Evolutionary conservation across 2,888 invertebrate species (phyloP).

Genomic region (Acanthopleura granulata): DNA sequence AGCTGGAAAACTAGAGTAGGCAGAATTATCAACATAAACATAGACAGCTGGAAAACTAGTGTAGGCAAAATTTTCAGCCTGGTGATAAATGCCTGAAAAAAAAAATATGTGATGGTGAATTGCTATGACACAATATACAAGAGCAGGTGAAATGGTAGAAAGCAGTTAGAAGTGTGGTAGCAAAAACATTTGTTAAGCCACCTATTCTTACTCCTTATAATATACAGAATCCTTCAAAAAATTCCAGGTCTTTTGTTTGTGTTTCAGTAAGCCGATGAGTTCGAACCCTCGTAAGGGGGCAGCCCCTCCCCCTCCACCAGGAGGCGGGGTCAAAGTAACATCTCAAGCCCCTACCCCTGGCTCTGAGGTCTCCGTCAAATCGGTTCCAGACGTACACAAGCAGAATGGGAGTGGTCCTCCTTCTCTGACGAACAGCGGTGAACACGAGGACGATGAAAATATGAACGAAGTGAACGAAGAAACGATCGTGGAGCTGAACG

Average conservation of each 20-base stretch:
- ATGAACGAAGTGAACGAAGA: constrained; percentile 50
- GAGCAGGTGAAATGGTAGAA: no score
- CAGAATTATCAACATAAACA: no score
- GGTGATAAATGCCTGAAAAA: no score
- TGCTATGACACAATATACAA: no score
- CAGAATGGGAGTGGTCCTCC: constrained; percentile 48
- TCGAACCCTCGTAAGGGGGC: constrained; percentile 44
- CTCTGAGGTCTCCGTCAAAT: constrained; percentile 32
- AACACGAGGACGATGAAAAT: constrained; percentile 48
- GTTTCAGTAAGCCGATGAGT: constrained; percentile 53
- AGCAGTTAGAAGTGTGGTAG: no score
- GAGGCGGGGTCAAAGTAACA: constrained; percentile 31
- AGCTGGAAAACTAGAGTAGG: no score
- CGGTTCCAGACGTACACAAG: constrained; percentile 1
- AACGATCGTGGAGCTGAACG: constrained; percentile 44
- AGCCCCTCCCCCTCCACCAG: constrained; percentile 30
- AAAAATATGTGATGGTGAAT: no score
- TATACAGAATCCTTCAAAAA: no score
- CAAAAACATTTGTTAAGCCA: no score
- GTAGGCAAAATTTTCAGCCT: no score
- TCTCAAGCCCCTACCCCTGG: constrained; percentile 23
- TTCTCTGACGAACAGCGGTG: constrained; percentile 43
- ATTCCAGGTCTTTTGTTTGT: background rate
- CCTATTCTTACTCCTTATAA: no score
- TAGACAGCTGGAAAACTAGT: no score